Evolutionary conservation across 1,140 invertebrate genomes (phyloP).

Genomic region (Brachionus paranguensis): DNA sequence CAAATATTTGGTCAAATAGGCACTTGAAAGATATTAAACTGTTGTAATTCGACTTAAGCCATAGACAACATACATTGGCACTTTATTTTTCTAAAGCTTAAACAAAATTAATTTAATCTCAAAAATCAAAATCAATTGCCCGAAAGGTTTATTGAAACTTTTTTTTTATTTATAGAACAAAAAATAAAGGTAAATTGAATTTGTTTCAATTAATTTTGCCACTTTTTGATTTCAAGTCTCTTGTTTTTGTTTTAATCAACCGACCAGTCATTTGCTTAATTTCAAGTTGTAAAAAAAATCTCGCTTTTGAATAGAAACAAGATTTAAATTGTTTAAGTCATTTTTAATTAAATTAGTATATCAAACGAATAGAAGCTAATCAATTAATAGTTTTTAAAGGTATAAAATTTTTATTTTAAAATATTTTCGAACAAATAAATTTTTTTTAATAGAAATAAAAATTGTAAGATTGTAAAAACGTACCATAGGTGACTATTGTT

Average conservation of each 20-base stretch:
- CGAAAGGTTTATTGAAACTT: slow-evolving; percentile 38
- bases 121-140: slow-evolving; percentile 32
- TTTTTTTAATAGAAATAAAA: background rate
- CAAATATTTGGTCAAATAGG: background rate
- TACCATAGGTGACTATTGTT: background rate
- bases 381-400: slow-evolving; percentile 4
- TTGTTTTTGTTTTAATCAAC: slow-evolving; percentile 31
- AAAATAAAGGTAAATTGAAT: slow-evolving; percentile 32
- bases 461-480: background rate
- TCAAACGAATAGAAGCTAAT: background rate
- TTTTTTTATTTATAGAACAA: slow-evolving; percentile 4
- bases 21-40: slow-evolving; percentile 26
- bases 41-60: slow-evolving; percentile 34
- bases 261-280: slow-evolving; percentile 32
- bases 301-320: slow-evolving; percentile 14
- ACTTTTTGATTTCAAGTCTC: slow-evolving; percentile 9
- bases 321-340: slow-evolving; percentile 6
- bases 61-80: slow-evolving; percentile 23
- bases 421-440: background rate
- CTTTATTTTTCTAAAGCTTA: slow-evolving; percentile 11
- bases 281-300: slow-evolving; percentile 17
- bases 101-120: background rate
- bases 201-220: slow-evolving; percentile 4
- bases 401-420: background rate
- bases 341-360: slow-evolving; percentile 36